Base-by-base conservation (phyloP, 2,797 vertebrate genomes). In the Cynodonichthys magdalenae region DNA sequence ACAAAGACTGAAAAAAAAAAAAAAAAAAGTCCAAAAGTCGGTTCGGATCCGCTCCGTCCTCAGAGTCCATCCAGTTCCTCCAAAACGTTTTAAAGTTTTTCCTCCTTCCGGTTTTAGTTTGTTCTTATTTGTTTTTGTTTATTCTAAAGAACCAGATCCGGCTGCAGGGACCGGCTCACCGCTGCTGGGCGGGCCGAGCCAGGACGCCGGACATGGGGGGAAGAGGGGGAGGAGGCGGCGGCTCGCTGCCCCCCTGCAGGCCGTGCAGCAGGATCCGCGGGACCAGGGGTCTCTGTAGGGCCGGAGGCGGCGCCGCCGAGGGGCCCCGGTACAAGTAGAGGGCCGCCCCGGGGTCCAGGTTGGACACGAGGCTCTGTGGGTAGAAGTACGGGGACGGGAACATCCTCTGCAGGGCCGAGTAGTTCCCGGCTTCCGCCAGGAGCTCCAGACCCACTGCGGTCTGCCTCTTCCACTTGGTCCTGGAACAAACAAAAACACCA, bases 301-400 rank as follows among this genome's bases (percentile, higher is more conserved):
- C 89, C 27, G 96, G 97, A 10, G 96, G 96, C 14, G 96, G 96
- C 19, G 95, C 96, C 59, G 96, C 96, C 59, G 96, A 95, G 58
- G 97, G 96, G 15, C 96, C 96, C 54, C 97, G 91, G 92, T 97
- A 99, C 82, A 99, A 88, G 74, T 97, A 98, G 41, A 98, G 94
- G 49, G 96, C 96, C 28, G 96, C 95, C 54, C 95, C 94, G 6
- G 96, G 97, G 79, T 98, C 96, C 92, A 98, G 89, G 87, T 97
- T 98, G 85, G 97, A 97, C 71, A 99, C 93, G 59, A 98, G 85
- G 60, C 96, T 97, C 85, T 98, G 97, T 41, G 97, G 97, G 86
- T 99, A 99, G 94, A 99, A 99, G 75, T 99, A 99, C 65, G 97
- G 97, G 58, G 97, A 97, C 36, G 97, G 97, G 86, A 99, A 99